phyloP scores from a whole-genome alignment of 2,797 vertebrate species.

The Chelonia mydas region DNA sequence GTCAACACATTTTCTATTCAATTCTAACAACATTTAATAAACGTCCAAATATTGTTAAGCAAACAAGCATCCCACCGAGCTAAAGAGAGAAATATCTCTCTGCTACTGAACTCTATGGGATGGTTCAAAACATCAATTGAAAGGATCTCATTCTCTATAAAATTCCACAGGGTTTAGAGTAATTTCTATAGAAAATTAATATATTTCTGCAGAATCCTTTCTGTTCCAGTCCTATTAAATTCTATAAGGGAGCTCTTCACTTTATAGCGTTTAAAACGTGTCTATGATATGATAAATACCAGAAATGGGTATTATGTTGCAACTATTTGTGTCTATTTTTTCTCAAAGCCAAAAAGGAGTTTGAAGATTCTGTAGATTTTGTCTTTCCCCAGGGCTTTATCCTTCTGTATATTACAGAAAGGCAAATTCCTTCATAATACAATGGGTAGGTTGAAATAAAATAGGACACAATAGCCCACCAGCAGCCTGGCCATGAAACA shows the following conservation, averaged over 20 bases:
- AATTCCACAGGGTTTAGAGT: not conserved
- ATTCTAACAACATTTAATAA: not conserved
- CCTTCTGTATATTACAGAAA: conserved; percentile 38
- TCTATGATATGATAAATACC: not conserved
- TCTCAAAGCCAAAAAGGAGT: not conserved
- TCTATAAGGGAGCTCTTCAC: not conserved
- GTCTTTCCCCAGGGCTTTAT: conserved; percentile 31
- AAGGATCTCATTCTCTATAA: not conserved
- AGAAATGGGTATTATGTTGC: conserved; percentile 5
- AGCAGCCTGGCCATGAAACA: conserved; percentile 60
- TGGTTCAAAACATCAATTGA: not conserved
- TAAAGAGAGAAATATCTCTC: not conserved
- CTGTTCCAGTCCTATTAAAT: not conserved
- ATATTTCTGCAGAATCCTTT: not conserved
- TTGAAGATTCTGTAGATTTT: not conserved
- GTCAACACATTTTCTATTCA: not conserved
- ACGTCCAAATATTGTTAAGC: not conserved
- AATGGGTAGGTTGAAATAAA: conserved; percentile 25
- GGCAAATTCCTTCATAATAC: conserved; percentile 55
- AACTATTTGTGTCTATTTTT: not conserved
- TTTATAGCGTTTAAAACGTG: not conserved
- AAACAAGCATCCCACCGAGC: not conserved
- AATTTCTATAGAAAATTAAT: not conserved
- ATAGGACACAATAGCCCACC: conserved; percentile 44
- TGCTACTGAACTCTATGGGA: too few species aligned